Conservation (phyloP, 2,888 invertebrate genomes). For the Drosophila cognata region DNA sequence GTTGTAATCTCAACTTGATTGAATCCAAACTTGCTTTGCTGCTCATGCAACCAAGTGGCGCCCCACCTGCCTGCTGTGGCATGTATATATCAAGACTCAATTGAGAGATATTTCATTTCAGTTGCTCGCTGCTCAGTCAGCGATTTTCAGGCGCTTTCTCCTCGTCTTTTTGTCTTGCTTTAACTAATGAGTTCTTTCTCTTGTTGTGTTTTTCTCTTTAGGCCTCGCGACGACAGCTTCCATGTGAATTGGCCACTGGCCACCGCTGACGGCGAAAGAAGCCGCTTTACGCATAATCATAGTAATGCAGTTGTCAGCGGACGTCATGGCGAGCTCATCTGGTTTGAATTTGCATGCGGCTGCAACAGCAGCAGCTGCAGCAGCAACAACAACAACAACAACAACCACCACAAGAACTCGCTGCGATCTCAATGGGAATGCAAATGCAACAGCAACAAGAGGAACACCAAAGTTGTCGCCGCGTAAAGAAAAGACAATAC, state of each 20-base stretch:
- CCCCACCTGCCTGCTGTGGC: background rate
- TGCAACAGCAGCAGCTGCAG: conserved; percentile 11
- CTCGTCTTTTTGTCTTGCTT: conserved; percentile 12
- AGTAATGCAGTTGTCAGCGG: conserved; percentile 39
- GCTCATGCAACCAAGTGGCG: conserved; percentile 16
- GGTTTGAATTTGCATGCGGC: conserved; percentile 36
- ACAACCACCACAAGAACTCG: conserved; percentile 9
- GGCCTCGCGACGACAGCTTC: conserved; percentile 58
- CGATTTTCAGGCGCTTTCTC: conserved; percentile 49
- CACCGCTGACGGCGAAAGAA: conserved; percentile 19
- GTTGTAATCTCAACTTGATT: conserved; percentile 18
- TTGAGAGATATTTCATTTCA: conserved; percentile 17
- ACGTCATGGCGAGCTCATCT: conserved; percentile 42
- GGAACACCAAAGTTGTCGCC: conserved; percentile 37
- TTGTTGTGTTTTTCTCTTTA: conserved; percentile 38
- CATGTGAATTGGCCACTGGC: conserved; percentile 59
- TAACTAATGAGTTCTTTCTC: conserved; percentile 14
- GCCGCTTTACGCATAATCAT: conserved; percentile 30
- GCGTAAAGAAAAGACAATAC: conserved; percentile 81
- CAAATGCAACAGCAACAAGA: conserved; percentile 15
- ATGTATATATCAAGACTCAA: conserved; percentile 38
- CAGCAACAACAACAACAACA: background rate
- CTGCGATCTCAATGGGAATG: conserved; percentile 61
- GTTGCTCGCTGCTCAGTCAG: background rate
- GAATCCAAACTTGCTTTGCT: conserved; percentile 31